Evolutionary conservation across 2,113 vertebrate genomes (phyloP), one percentile per base, ranked within the genome.

Genomic region (Vulpes lagopus): DNA sequence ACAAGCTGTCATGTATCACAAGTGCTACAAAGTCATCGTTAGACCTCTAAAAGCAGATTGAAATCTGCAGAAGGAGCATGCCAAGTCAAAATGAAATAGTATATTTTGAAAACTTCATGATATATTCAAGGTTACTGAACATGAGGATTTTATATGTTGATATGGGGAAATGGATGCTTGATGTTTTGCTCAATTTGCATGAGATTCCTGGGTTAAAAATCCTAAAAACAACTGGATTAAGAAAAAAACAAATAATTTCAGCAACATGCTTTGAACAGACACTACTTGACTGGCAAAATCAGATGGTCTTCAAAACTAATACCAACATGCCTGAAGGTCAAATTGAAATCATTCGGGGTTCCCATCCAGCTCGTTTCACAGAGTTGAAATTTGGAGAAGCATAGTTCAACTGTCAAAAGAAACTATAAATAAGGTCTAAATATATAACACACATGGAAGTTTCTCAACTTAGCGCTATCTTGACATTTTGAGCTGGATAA

Each of bases 31-130:
- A 92, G 43, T 81, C 64, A 76, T 51, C 32, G 12, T 59, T 57
- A 71, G n/a, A 2, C 35, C 38, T 49, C 43, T 74, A n/a, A 96
- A 38, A 65, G 7, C 51, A 95, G 83, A 91, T 23, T 81, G 59
- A 94, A 94, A 90, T 85, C 57, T 76, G 32, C n/a, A 4, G 22
- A 67, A 76, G 76, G 57, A 69, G 62, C 8, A n/a, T 19, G 5
- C 38, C 84, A 78, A 74, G 53, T 76, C 59, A 91, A 60, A 91
- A 85, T 73, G 64, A 96, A 93, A n/a, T 86, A 53, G 9, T 67
- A 4, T 86, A 49, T 89, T 88, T 57, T 51, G 9, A 95, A 87
- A 78, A 88, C 57, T 51, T 89, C 71, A 35, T 53, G n/a, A 57
- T 92, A 74, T 15, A 69, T 20, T 0, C 32, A 67, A 76, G 11